phyloP scores from a whole-genome alignment of 2,888 invertebrate genomes.

The Yponomeuta plumbellus region DNA sequence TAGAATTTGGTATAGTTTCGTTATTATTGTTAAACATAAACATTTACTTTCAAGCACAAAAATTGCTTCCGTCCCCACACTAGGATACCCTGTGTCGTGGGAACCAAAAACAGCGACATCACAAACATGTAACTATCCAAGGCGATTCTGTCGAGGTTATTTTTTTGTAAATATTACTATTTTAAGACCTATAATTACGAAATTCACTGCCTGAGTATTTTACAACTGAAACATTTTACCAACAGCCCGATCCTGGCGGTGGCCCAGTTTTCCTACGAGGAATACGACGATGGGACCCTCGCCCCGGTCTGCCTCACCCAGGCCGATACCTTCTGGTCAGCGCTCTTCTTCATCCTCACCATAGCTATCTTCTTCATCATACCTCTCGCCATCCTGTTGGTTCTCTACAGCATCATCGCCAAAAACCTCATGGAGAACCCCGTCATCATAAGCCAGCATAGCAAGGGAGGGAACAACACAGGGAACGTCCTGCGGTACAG shows the following conservation, averaged over 20 bases:
- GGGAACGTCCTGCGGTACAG: conserved; percentile 82
- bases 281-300: conserved; percentile 82
- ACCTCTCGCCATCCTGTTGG: conserved; percentile 87
- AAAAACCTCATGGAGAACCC: conserved; percentile 89
- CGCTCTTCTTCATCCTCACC: conserved; percentile 86
- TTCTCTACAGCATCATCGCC: conserved; percentile 90
- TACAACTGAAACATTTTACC: conserved; percentile 23
- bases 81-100: too few relatives aligned
- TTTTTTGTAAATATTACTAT: too few relatives aligned
- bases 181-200: too few relatives aligned
- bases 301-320: conserved; percentile 89
- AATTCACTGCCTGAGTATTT: neutral
- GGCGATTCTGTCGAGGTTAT: too few relatives aligned
- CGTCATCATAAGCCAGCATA: conserved; percentile 79
- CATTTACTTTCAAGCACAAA: too few relatives aligned
- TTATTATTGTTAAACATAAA: too few relatives aligned
- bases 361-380: conserved; percentile 90
- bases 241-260: conserved; percentile 90
- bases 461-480: conserved; percentile 57
- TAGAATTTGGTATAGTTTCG: too few relatives aligned
- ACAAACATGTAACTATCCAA: too few relatives aligned
- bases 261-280: conserved; percentile 83
- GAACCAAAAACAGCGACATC: too few relatives aligned
- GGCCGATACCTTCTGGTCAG: conserved; percentile 86
- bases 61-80: too few relatives aligned